Evolutionary conservation across 2,888 invertebrate genomes (phyloP).

Genomic region (Luperina nickerlii): DNA sequence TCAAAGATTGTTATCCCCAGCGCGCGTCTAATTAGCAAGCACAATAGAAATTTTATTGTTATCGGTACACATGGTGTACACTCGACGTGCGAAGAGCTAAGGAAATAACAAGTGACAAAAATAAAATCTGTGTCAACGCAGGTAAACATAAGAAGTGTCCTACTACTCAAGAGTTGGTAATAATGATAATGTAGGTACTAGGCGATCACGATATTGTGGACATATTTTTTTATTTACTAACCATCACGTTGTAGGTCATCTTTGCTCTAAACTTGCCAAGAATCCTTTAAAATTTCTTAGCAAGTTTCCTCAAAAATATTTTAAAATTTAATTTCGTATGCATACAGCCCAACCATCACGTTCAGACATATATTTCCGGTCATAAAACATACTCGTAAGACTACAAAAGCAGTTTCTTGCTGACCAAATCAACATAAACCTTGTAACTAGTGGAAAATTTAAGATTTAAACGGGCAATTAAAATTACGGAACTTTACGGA

Average conservation of each 20-base stretch:
- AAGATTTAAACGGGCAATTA: constrained; percentile 20
- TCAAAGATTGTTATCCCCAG: not conserved
- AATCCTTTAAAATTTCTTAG: not conserved
- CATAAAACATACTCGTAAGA: constrained; percentile 51
- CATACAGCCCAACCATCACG: constrained; percentile 25
- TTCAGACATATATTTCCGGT: constrained; percentile 48
- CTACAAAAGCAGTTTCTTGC: constrained; percentile 45
- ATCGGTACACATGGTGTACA: too few relatives aligned
- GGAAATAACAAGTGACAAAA: not conserved
- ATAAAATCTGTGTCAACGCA: not conserved
- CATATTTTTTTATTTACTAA: not conserved
- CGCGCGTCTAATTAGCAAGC: too few relatives aligned
- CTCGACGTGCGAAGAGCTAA: too few relatives aligned
- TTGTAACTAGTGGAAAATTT: constrained; percentile 53
- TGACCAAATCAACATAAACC: constrained; percentile 55
- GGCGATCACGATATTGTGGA: not conserved
- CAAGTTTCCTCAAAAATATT: constrained; percentile 28
- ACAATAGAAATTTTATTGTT: too few relatives aligned
- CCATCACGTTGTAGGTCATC: not conserved
- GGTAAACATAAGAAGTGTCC: not conserved
- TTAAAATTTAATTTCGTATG: constrained; percentile 32
- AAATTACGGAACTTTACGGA: constrained; percentile 32
- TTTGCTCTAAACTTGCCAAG: not conserved
- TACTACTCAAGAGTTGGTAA: constrained; percentile 2
- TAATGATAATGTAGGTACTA: not conserved